These are phyloP conservation scores for Ctenopoma kingsleyae DNA, from an alignment of 2,797 vertebrate genomes.

Conservation along the genomic window DNA sequence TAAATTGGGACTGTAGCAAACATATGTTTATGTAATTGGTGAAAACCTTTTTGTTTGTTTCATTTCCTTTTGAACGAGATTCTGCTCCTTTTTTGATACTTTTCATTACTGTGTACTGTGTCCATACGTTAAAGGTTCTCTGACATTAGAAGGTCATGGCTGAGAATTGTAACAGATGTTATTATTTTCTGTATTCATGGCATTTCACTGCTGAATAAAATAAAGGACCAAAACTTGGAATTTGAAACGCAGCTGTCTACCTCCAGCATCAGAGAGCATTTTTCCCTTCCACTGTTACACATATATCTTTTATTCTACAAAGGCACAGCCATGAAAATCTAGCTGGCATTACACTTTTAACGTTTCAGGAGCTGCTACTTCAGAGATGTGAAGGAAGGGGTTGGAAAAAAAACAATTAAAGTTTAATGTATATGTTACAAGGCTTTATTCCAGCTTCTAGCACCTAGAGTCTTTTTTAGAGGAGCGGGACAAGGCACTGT, in stretches of 20 bases:
- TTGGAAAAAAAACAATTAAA: slow-evolving; percentile 87
- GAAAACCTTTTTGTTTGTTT: slow-evolving; percentile 92
- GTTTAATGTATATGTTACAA: slow-evolving; percentile 93
- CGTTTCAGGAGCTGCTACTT: slow-evolving; percentile 74
- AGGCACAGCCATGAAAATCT: slow-evolving; percentile 91
- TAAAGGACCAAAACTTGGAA: slow-evolving; percentile 99
- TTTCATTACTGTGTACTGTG: slow-evolving; percentile 99
- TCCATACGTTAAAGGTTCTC: slow-evolving; percentile 99
- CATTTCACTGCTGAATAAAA: slow-evolving; percentile 99
- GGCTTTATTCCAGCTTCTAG: slow-evolving; percentile 89
- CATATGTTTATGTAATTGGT: slow-evolving; percentile 99
- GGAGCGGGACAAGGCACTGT: slow-evolving; percentile 82
- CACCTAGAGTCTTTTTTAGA: slow-evolving; percentile 90
- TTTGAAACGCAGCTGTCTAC: slow-evolving; percentile 99
- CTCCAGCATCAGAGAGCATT: slow-evolving; percentile 94
- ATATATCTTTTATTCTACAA: slow-evolving; percentile 86
- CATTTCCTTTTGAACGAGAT: slow-evolving; percentile 94
- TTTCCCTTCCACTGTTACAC: slow-evolving; percentile 39
- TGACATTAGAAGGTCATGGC: slow-evolving; percentile 99
- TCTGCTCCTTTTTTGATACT: slow-evolving; percentile 96
- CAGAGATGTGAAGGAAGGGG: slow-evolving; percentile 68
- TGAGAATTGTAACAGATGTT: slow-evolving; percentile 99
- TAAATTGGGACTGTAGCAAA: slow-evolving; percentile 99
- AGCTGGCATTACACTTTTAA: slow-evolving; percentile 91
- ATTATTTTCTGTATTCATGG: slow-evolving; percentile 99